Conservation (phyloP, 1,140 invertebrate species). For the Diachasmimorpha longicaudata region DNA sequence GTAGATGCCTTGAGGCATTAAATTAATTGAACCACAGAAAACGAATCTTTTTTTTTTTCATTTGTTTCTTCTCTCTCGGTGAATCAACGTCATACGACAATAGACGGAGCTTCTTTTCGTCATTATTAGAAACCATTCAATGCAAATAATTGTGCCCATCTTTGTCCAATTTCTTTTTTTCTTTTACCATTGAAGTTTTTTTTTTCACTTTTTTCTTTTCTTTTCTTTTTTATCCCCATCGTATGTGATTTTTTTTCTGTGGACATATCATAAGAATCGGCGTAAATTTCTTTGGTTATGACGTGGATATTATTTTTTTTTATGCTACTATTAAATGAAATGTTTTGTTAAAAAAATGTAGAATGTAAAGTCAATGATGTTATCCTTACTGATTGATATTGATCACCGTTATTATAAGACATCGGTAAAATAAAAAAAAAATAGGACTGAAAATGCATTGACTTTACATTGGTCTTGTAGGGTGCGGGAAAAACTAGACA, state of each 20-base stretch:
- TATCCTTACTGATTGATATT: too few species aligned
- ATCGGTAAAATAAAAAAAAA: too few species aligned
- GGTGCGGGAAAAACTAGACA: too few species aligned
- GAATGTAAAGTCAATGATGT: background rate
- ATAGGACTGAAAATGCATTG: too few species aligned
- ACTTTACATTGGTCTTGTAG: too few species aligned
- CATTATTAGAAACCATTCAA: constrained; percentile 54
- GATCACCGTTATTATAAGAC: too few species aligned
- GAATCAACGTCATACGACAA: background rate
- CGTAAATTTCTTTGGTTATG: constrained; percentile 46
- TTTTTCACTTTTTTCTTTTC: constrained; percentile 44
- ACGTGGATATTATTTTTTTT: constrained; percentile 11
- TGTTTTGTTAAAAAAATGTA: background rate
- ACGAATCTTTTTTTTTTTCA: constrained; percentile 23
- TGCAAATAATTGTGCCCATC: constrained; percentile 60
- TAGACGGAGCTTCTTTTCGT: constrained; percentile 32
- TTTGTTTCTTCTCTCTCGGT: constrained; percentile 1
- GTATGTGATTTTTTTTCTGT: constrained; percentile 62
- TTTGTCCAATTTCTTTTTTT: constrained; percentile 62
- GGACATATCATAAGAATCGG: constrained; percentile 63
- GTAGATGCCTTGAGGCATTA: background rate
- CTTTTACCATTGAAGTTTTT: constrained; percentile 59
- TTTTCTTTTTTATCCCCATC: constrained; percentile 54
- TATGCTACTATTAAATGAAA: too few species aligned
- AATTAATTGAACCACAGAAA: constrained; percentile 24